Evolutionary conservation across 1,140 invertebrate genomes (phyloP).

Genomic region (Drosophila pandora): DNA sequence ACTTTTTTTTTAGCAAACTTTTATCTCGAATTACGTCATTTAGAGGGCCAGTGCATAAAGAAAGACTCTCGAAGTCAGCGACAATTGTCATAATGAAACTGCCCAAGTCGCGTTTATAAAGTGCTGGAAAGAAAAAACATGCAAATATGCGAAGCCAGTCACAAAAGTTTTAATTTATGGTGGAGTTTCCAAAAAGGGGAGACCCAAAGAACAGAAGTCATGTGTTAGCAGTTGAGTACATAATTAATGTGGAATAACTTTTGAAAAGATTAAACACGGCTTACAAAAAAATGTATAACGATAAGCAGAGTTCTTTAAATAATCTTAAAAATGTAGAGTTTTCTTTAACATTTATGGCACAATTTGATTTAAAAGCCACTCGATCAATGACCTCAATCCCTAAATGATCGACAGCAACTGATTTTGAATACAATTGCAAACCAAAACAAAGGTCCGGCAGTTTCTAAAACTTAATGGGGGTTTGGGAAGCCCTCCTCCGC

Average conservation of each 20-base stretch:
- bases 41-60: not conserved
- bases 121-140: slow-evolving; percentile 40
- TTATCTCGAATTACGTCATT: slow-evolving; percentile 65
- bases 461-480: not conserved
- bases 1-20: slow-evolving; percentile 3
- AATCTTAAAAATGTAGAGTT: not conserved
- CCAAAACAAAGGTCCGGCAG: slow-evolving; percentile 2
- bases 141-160: slow-evolving; percentile 11
- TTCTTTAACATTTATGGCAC: too few species aligned
- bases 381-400: not conserved
- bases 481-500: slow-evolving; percentile 13
- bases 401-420: not conserved
- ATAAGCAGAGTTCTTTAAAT: not conserved
- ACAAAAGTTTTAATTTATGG: not conserved
- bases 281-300: not conserved
- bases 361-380: not conserved
- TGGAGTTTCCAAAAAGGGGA: not conserved
- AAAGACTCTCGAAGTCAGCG: slow-evolving; percentile 26
- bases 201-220: not conserved
- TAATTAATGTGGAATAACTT: not conserved
- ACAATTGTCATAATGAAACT: slow-evolving; percentile 52
- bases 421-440: not conserved
- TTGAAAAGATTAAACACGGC: not conserved
- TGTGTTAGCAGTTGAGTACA: not conserved
- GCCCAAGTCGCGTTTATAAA: slow-evolving; percentile 29